These are phyloP conservation scores for Clusia tigrina DNA, from an alignment of 2,888 invertebrate species.

Conservation along the genomic window DNA sequence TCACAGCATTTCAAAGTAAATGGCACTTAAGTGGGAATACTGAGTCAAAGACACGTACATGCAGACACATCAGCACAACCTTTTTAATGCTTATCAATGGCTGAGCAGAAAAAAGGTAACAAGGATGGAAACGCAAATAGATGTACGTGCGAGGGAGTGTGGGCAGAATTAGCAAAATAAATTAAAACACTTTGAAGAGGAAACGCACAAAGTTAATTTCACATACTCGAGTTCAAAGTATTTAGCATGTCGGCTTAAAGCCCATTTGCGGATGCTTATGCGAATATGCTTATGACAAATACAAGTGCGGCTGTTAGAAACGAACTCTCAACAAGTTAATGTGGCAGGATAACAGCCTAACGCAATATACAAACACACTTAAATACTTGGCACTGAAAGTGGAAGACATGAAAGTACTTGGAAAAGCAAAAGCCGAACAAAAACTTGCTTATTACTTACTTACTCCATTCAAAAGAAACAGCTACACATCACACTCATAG, in stretches of 20 bases:
- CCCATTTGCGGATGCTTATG: constrained; percentile 13
- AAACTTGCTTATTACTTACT: no score
- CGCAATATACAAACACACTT: constrained; percentile 3
- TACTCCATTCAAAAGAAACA: neutral
- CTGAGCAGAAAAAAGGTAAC: neutral
- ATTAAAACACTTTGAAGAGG: neutral
- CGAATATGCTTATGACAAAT: neutral
- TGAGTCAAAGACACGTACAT: no score
- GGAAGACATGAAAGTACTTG: neutral
- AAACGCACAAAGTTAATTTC: neutral
- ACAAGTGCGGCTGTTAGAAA: no score
- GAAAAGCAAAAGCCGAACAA: neutral
- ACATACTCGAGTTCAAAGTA: neutral
- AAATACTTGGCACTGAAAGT: neutral
- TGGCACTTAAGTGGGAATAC: no score
- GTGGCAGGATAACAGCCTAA: constrained; percentile 4
- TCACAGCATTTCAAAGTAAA: no score
- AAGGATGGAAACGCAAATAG: constrained; percentile 14
- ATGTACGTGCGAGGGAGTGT: constrained; percentile 20
- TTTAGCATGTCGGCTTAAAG: neutral
- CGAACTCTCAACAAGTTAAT: constrained; percentile 3
- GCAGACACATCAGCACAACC: no score
- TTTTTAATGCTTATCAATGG: no score
- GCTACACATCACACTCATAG: neutral
- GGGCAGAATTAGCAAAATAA: neutral